phyloP scores from a whole-genome alignment of 2,797 vertebrate genomes.

The Enteromius radiatus region DNA sequence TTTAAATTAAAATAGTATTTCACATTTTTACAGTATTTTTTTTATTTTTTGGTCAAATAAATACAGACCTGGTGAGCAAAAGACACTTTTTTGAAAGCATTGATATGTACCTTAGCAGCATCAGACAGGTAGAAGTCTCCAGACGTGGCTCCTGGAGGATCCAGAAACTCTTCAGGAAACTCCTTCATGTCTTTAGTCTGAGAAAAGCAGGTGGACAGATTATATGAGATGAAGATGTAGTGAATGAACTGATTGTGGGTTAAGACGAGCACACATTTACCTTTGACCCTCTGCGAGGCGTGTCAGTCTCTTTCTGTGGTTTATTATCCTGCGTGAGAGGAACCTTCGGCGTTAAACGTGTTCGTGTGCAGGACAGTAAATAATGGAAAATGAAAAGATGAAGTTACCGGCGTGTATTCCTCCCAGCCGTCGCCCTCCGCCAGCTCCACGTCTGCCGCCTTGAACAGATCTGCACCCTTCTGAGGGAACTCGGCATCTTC shows the following conservation, averaged over 20 bases:
- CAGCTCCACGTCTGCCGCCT: slow-evolving; percentile 16
- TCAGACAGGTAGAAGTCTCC: slow-evolving; percentile 69
- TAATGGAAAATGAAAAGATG: too few species aligned
- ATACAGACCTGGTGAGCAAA: background rate
- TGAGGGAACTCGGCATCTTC: background rate
- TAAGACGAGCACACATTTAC: slow-evolving; percentile 50
- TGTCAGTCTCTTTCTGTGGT: slow-evolving; percentile 49
- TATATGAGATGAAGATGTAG: background rate
- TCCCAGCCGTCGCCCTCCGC: slow-evolving; percentile 5
- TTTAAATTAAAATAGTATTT: background rate
- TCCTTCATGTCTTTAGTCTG: slow-evolving; percentile 59
- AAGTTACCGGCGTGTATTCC: slow-evolving; percentile 39
- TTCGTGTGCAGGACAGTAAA: background rate
- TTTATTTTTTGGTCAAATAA: background rate
- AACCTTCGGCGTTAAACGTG: too few species aligned
- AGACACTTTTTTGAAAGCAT: too few species aligned
- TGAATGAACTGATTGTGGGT: background rate
- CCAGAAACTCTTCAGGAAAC: slow-evolving; percentile 37
- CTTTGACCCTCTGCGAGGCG: slow-evolving; percentile 52
- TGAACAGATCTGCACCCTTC: slow-evolving; percentile 45
- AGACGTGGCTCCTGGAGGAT: slow-evolving; percentile 63
- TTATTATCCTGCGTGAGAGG: slow-evolving; percentile 63
- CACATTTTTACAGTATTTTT: too few species aligned
- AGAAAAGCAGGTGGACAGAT: background rate
- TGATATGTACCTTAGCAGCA: slow-evolving; percentile 70